phyloP scores from a whole-genome alignment of 1,140 invertebrate species.

The Delia radicum region DNA sequence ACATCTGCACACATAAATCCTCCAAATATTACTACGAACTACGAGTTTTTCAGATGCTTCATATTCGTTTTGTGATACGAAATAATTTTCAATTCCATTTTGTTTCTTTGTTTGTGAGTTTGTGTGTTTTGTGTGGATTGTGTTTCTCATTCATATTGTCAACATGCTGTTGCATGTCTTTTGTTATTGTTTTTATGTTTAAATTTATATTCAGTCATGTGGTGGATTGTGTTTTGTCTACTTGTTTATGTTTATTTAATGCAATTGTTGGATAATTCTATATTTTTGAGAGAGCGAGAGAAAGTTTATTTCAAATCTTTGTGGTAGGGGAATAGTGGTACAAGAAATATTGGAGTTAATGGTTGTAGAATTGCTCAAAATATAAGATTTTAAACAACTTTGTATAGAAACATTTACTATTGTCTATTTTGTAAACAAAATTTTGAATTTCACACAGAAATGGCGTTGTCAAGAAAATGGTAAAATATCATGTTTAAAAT shows the following conservation, averaged over 20 bases:
- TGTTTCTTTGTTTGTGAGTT: not conserved
- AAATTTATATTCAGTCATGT: not conserved
- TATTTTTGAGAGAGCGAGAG: not conserved
- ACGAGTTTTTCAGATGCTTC: not conserved
- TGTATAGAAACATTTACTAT: not conserved
- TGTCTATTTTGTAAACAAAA: too few species aligned
- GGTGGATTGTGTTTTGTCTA: constrained; percentile 23
- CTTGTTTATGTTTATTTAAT: not conserved
- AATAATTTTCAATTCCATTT: too few species aligned
- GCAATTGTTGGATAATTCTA: not conserved
- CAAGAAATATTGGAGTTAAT: not conserved
- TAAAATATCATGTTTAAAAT: too few species aligned
- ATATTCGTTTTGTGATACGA: not conserved
- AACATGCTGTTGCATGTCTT: constrained; percentile 11
- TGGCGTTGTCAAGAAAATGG: too few species aligned
- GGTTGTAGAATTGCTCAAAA: not conserved
- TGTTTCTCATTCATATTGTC: not conserved
- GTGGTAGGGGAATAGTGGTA: not conserved
- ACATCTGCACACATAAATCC: not conserved
- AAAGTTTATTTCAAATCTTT: not conserved
- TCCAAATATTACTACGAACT: not conserved
- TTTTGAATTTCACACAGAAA: too few species aligned
- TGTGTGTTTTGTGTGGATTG: not conserved
- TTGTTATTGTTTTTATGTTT: not conserved
- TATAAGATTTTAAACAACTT: not conserved